Percentiles rank a stretch among this genome's conserved stretches.
Conservation (phyloP, 2,797 vertebrate species). For the Chaunax sp. region DNA sequence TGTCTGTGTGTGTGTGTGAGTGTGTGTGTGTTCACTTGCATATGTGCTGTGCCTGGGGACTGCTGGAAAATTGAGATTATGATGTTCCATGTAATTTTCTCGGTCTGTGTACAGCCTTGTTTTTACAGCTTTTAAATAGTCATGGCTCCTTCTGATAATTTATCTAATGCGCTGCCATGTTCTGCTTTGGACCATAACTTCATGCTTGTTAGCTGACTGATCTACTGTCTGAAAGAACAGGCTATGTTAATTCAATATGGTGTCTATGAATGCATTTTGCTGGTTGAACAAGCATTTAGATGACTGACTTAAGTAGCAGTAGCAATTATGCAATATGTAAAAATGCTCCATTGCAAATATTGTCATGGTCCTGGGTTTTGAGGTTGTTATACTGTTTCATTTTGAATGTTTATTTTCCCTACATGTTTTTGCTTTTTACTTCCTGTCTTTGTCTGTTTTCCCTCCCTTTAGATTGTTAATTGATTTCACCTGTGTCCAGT, state of each 20-base stretch:
- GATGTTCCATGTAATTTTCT: slow-evolving; percentile 69
- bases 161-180: slow-evolving; percentile 61
- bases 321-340: not conserved
- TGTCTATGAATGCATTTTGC: slow-evolving; percentile 11
- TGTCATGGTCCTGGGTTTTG: no score
- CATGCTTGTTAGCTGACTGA: slow-evolving; percentile 57
- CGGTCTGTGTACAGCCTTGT: slow-evolving; percentile 56
- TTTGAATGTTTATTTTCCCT: no score
- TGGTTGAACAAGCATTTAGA: not conserved
- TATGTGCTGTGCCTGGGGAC: slow-evolving; percentile 49
- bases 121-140: slow-evolving; percentile 78
- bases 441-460: no score
- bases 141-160: slow-evolving; percentile 63
- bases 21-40: slow-evolving; percentile 32
- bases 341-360: slow-evolving; percentile 7
- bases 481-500: no score
- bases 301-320: not conserved
- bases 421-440: no score
- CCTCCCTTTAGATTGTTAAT: no score
- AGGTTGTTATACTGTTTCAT: no score
- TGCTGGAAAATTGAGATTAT: slow-evolving; percentile 68
- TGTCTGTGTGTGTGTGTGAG: slow-evolving; percentile 25
- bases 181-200: slow-evolving; percentile 58
- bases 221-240: slow-evolving; percentile 36
- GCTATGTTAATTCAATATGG: slow-evolving; percentile 12